Evolutionary conservation across 2,888 invertebrate species (phyloP).

Genomic region (Teleogryllus oceanicus): DNA sequence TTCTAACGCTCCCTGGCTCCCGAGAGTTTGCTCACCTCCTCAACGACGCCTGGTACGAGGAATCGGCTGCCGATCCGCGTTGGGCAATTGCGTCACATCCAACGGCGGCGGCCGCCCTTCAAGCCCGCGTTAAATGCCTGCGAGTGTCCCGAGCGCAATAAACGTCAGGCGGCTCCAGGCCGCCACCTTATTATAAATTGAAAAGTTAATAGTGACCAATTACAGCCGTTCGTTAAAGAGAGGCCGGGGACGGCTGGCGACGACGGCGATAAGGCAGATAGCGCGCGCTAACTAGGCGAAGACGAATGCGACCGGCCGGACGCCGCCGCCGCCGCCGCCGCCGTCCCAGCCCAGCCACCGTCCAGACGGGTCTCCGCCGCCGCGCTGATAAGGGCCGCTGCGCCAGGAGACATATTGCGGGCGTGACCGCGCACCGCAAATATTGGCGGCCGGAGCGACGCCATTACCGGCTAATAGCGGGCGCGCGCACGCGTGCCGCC

Average conservation of each 20-base stretch:
- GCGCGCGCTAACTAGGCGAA: conserved; percentile 1
- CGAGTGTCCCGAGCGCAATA: conserved; percentile 11
- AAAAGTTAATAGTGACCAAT: conserved; percentile 18
- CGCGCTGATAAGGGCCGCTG: neutral
- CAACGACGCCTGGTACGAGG: no score
- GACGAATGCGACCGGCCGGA: neutral
- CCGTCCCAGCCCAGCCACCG: no score
- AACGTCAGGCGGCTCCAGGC: neutral
- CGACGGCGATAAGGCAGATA: neutral
- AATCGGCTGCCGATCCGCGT: no score
- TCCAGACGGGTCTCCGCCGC: neutral
- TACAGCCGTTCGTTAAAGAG: conserved; percentile 7
- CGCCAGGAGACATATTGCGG: conserved; percentile 6
- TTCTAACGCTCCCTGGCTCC: no score
- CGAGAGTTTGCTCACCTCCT: no score
- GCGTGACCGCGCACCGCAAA: neutral
- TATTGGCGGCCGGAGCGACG: no score
- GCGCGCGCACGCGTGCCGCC: neutral
- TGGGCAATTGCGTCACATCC: no score
- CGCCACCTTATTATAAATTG: neutral
- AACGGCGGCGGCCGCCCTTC: no score
- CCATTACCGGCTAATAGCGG: conserved; percentile 2
- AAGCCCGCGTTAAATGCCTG: neutral
- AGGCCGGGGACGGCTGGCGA: neutral
- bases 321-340: no score